Conservation (phyloP, 2,113 vertebrate genomes). For the Poicephalus meyeri region DNA sequence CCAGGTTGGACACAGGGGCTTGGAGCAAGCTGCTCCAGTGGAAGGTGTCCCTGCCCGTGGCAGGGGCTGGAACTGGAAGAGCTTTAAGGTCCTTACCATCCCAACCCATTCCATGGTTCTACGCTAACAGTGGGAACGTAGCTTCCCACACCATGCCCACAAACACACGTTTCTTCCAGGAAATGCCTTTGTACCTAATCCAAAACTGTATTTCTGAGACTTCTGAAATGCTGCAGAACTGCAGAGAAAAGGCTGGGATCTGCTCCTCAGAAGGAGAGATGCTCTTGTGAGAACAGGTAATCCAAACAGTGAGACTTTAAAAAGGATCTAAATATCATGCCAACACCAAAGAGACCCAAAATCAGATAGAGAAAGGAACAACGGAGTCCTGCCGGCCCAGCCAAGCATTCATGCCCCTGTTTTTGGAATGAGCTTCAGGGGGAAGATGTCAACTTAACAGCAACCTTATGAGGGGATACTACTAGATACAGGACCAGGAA, state of each 20-base stretch:
- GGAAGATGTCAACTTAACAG: neutral
- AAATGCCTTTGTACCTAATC: neutral
- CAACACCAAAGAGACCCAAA: neutral
- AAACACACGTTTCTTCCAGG: neutral
- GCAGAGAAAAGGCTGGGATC: neutral
- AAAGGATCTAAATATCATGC: neutral
- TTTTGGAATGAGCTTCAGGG: neutral
- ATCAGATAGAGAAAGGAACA: neutral
- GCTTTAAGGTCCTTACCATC: neutral
- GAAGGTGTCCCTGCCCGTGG: neutral
- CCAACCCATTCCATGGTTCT: neutral
- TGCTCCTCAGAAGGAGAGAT: neutral
- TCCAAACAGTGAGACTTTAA: neutral
- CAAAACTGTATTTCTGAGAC: neutral
- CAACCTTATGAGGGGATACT: neutral
- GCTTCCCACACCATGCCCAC: neutral
- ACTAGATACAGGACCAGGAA: neutral
- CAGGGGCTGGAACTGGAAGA: neutral
- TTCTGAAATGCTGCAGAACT: neutral
- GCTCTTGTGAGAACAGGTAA: neutral
- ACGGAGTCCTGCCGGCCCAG: neutral
- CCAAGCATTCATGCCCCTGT: rapidly evolving
- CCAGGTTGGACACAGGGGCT: neutral
- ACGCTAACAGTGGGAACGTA: rapidly evolving
- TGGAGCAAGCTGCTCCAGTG: neutral